phyloP scores from a whole-genome alignment of 2,888 invertebrate genomes.

The Synergus laeviventris region DNA sequence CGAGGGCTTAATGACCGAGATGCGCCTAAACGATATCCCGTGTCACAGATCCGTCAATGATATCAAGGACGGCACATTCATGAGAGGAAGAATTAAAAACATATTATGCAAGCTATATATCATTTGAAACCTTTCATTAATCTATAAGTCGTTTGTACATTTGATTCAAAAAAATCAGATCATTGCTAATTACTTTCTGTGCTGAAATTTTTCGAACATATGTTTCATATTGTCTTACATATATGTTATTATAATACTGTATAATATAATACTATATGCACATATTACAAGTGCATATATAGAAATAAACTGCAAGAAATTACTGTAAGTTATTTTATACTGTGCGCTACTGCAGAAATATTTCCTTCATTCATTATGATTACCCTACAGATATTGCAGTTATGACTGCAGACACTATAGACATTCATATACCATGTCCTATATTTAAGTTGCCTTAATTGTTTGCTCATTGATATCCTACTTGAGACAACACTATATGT shows the following conservation, averaged over 20 bases:
- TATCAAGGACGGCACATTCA: conserved; percentile 60
- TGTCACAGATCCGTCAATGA: conserved; percentile 71
- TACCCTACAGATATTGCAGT: no score
- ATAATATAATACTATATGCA: no score
- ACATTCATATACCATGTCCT: no score
- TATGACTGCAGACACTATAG: no score
- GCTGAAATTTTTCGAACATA: not conserved
- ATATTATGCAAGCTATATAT: conserved; percentile 61
- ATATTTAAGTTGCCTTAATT: conserved; percentile 47
- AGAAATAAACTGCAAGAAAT: no score
- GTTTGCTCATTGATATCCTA: conserved; percentile 54
- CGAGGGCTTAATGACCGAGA: conserved; percentile 72
- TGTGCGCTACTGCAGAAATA: not conserved
- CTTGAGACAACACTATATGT: conserved; percentile 51
- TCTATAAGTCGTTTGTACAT: conserved; percentile 41
- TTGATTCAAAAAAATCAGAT: not conserved
- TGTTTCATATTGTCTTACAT: no score
- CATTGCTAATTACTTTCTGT: not conserved
- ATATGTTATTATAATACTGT: no score
- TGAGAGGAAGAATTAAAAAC: conserved; percentile 69
- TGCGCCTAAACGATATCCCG: conserved; percentile 71
- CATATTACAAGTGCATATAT: no score
- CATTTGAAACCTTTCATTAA: conserved; percentile 56
- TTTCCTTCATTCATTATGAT: no score
- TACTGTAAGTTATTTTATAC: no score